Evolutionary conservation across 1,140 invertebrate species (phyloP).

Genomic region (Pissodes strobi): DNA sequence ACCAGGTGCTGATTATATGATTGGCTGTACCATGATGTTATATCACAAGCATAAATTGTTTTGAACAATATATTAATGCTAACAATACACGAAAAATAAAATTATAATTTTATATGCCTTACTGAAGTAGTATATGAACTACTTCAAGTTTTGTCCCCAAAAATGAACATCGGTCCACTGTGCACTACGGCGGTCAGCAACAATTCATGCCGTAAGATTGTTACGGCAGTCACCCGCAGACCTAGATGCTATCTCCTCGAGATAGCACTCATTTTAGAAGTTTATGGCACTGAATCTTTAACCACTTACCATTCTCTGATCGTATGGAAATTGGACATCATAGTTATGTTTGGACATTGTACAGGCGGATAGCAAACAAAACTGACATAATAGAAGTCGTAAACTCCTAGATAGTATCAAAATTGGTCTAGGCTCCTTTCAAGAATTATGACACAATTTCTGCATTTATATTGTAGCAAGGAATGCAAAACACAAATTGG

Average conservation of each 20-base stretch:
- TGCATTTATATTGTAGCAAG: constrained; percentile 7
- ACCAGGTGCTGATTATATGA: too few species aligned
- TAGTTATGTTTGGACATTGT: constrained; percentile 40
- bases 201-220: constrained; percentile 40
- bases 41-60: too few species aligned
- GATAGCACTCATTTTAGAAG: constrained; percentile 46
- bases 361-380: constrained; percentile 29
- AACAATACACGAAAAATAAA: too few species aligned
- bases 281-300: constrained; percentile 45
- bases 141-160: too few species aligned
- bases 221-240: constrained; percentile 44
- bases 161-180: not conserved
- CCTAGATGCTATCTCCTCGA: constrained; percentile 45
- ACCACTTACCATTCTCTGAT: constrained; percentile 49
- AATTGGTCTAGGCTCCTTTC: constrained; percentile 24
- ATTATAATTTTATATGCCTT: too few species aligned
- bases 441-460: constrained; percentile 3
- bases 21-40: too few species aligned
- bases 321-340: constrained; percentile 46
- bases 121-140: too few species aligned
- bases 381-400: constrained; percentile 26
- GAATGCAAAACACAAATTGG: not conserved
- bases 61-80: too few species aligned
- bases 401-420: constrained; percentile 28
- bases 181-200: constrained; percentile 8